phyloP scores from a whole-genome alignment of 2,888 invertebrate species.

The Hirtodrosophila duncani region DNA sequence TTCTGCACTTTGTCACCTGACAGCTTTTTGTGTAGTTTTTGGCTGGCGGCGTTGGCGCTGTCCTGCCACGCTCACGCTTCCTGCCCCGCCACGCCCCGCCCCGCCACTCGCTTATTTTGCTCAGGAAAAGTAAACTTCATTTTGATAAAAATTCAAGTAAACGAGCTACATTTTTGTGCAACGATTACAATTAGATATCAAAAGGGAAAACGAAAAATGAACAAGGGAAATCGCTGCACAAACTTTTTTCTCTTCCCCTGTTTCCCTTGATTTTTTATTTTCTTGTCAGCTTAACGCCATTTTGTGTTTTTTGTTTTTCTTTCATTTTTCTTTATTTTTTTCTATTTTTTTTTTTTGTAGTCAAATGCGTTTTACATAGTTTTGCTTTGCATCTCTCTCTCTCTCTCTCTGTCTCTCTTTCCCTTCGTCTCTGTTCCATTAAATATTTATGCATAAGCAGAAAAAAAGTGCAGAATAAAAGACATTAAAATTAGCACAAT shows the following conservation, averaged over 20 bases:
- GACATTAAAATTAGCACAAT: slow-evolving; percentile 60
- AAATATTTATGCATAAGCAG: slow-evolving; percentile 49
- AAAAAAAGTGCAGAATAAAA: slow-evolving; percentile 2
- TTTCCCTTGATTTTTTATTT: slow-evolving; percentile 2
- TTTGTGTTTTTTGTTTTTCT: slow-evolving; percentile 43
- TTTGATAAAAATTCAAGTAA: slow-evolving; percentile 55
- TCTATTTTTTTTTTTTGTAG: slow-evolving; percentile 28
- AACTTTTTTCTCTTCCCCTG: slow-evolving; percentile 29
- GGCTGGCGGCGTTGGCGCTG: too few species aligned
- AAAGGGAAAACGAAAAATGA: slow-evolving; percentile 33
- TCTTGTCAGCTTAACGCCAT: slow-evolving; percentile 56
- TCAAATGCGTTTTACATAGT: slow-evolving; percentile 37
- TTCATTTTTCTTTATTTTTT: background rate
- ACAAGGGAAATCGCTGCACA: slow-evolving; percentile 21
- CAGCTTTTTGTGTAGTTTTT: too few species aligned
- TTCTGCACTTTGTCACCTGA: too few species aligned
- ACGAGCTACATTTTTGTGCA: slow-evolving; percentile 44
- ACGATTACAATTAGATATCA: slow-evolving; percentile 2
- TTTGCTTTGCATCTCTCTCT: slow-evolving; percentile 10
- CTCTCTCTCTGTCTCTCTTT: background rate
- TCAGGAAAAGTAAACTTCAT: slow-evolving; percentile 34
- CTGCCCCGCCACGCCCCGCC: background rate
- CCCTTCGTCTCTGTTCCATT: slow-evolving; percentile 13
- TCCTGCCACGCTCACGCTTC: too few species aligned
- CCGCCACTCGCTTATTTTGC: slow-evolving; percentile 8